Base-by-base conservation (phyloP, 1,140 invertebrate species). In the Cherax destructor region DNA sequence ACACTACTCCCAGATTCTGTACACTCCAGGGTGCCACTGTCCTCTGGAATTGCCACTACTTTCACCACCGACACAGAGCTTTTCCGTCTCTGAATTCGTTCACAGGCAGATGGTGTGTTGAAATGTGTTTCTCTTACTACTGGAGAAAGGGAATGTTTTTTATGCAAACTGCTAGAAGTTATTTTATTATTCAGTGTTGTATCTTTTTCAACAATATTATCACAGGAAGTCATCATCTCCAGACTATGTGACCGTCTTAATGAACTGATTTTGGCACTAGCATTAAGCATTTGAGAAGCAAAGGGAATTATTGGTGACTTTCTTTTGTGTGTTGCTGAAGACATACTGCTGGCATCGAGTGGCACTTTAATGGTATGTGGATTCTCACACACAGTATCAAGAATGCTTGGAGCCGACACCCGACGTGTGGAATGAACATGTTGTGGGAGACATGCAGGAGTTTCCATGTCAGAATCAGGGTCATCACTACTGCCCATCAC, bases 381-480 rank as follows among this genome's bases (percentile, higher is more conserved):
- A 49, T 86, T 69, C 50, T 91, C 89, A 18, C 74, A 30, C 5
- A 91, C 89, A 3, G 83, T 91, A 52, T 79, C 74, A n/a, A 91
- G 89, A 41, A 91, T 83, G 76, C 89, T 91, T 10, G 89, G 89
- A 16, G 89, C 89, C 4, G 89, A 91, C 50, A 91, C 89, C 30
- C 89, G 61, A 10, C 89, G 83, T n/a, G 81, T 56, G 4, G 89
- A 49, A 0, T 74, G 79, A 0, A 74, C 50, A 16, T 65, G 86
- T 16, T 80, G 77, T n/a, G 52, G 65, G 52, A 59, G 59, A 5
- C 47, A 21, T 65, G 77, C 59, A 7, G 76, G 76, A 11, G 59
- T 79, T 13, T 91, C 89, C 81, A 85, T 21, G 61, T 91, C 89
- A 65, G 77, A 91, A 59, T 90, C 88, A 50, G 69, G 72, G 74